phyloP scores from a whole-genome alignment of 2,888 invertebrate genomes.

The Asteroscopus sphinx region DNA sequence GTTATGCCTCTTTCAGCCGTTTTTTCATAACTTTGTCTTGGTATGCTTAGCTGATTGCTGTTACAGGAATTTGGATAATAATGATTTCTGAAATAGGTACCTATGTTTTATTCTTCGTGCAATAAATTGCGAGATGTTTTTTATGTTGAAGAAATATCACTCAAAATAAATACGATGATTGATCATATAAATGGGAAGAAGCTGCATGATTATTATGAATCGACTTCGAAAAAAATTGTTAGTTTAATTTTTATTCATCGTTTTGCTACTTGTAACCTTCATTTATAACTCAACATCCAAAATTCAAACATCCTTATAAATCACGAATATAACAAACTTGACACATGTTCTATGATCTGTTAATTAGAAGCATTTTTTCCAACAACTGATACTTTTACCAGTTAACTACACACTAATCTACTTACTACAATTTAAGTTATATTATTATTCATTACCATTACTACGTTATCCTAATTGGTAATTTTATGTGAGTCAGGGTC shows the following conservation, averaged over 20 bases:
- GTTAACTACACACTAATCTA: too few species aligned
- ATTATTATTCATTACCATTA: slow-evolving; percentile 10
- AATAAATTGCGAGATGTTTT: neutral
- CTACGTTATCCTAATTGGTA: slow-evolving; percentile 34
- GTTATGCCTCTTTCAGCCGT: slow-evolving; percentile 23
- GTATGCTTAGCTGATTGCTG: neutral
- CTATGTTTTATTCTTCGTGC: neutral
- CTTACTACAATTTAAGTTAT: slow-evolving; percentile 14
- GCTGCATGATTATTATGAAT: too few species aligned
- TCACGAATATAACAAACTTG: slow-evolving; percentile 31
- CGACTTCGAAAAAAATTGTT: too few species aligned
- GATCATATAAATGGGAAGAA: too few species aligned
- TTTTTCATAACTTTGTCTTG: slow-evolving; percentile 13
- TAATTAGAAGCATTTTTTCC: slow-evolving; percentile 17
- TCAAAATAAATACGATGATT: neutral
- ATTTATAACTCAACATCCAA: slow-evolving; percentile 6
- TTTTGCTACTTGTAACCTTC: too few species aligned
- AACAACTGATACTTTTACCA: slow-evolving; percentile 26
- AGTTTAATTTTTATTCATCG: too few species aligned
- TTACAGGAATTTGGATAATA: neutral
- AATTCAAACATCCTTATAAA: slow-evolving; percentile 22
- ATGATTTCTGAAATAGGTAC: neutral
- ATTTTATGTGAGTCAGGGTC: slow-evolving; percentile 47
- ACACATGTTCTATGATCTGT: slow-evolving; percentile 17
- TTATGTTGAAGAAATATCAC: neutral